Percentiles rank a stretch among this genome's conserved stretches.
Evolutionary conservation across 2,797 vertebrate species (phyloP).

Genomic region (Gallinago stenura): DNA sequence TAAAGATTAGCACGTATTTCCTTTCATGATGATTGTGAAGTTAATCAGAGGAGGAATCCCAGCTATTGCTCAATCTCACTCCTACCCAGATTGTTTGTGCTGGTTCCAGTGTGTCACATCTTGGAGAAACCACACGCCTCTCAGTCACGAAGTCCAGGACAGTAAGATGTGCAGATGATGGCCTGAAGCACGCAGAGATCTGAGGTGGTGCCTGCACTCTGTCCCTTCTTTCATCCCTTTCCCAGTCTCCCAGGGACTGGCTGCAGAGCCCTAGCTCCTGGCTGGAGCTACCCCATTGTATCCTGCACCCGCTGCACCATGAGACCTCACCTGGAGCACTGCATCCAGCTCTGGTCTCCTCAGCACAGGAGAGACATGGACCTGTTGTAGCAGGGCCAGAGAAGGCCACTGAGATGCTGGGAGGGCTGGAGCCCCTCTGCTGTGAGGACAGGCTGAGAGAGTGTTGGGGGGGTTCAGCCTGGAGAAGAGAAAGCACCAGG

Average conservation of each 20-base stretch:
- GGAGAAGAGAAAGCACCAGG: no score
- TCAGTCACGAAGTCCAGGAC: fast-evolving
- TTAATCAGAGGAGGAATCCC: not conserved
- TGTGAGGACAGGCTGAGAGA: no score
- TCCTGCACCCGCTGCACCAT: not conserved
- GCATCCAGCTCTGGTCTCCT: no score
- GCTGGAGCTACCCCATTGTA: not conserved
- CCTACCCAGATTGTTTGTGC: not conserved
- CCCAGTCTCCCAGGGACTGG: not conserved
- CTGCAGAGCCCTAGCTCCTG: not conserved
- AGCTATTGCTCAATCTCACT: not conserved
- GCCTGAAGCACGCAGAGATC: not conserved
- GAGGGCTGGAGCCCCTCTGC: no score
- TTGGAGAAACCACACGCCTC: not conserved
- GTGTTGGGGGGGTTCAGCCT: no score
- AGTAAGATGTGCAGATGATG: not conserved
- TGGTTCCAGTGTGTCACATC: not conserved
- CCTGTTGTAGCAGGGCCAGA: no score
- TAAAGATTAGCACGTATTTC: not conserved
- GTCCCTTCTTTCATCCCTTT: not conserved
- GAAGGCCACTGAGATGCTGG: no score
- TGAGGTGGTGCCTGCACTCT: fast-evolving
- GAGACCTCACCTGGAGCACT: no score
- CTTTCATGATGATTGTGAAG: not conserved
- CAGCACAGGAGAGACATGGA: no score